phyloP scores from a whole-genome alignment of 2,113 vertebrate genomes.

The Dicaeum eximium region DNA sequence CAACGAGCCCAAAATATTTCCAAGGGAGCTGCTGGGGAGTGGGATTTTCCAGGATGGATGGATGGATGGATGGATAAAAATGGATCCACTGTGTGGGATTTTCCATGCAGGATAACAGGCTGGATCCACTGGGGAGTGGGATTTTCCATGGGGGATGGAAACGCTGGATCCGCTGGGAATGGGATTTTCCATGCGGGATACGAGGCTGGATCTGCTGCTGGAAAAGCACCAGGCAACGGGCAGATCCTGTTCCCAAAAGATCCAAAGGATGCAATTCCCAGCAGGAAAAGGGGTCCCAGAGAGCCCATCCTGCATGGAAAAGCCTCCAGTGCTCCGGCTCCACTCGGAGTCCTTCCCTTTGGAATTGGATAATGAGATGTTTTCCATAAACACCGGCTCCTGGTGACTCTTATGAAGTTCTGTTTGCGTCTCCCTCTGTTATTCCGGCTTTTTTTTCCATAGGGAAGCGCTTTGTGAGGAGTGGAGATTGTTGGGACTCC shows the following conservation, averaged over 20 bases:
- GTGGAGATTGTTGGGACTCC: background rate
- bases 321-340: background rate
- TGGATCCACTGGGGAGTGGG: accelerated
- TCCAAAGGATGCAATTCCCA: background rate
- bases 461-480: background rate
- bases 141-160: background rate
- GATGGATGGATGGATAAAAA: background rate
- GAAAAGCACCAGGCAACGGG: background rate
- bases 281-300: background rate
- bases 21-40: background rate
- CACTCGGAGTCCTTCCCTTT: accelerated
- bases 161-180: accelerated
- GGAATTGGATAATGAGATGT: background rate
- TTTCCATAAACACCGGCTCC: background rate
- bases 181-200: background rate
- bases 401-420: background rate
- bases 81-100: accelerated
- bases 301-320: background rate
- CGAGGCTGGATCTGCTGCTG: background rate
- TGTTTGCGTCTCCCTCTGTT: accelerated
- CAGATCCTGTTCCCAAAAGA: background rate
- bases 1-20: background rate
- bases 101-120: background rate
- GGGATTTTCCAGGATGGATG: background rate
- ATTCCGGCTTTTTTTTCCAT: background rate